These are phyloP conservation scores for Microcebus griseorufus DNA, from an alignment of 2,113 vertebrate genomes.

Conservation along the genomic window DNA sequence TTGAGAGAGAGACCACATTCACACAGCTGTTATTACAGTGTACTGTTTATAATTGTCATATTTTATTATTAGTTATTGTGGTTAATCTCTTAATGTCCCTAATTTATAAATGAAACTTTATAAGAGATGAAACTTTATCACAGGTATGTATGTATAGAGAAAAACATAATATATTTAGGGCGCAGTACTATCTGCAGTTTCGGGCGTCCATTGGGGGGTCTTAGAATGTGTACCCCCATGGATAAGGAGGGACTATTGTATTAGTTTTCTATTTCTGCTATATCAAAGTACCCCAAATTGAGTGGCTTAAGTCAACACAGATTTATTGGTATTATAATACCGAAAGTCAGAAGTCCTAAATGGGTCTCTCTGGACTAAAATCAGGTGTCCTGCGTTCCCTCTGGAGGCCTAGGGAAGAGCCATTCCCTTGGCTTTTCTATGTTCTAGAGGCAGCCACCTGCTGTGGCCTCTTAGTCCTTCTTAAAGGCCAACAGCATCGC, in stretches of 20 bases:
- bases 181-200: neutral
- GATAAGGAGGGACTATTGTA: neutral
- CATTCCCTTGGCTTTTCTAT: neutral
- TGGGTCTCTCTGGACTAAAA: neutral
- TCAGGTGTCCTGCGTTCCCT: neutral
- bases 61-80: neutral
- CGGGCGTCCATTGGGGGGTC: neutral
- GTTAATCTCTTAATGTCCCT: neutral
- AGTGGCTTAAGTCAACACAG: neutral
- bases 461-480: neutral
- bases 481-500: neutral
- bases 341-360: neutral
- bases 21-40: neutral
- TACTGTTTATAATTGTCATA: neutral
- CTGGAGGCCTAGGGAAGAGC: neutral
- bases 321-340: neutral
- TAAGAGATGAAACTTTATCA: neutral
- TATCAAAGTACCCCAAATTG: neutral
- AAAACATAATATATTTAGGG: neutral
- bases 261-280: neutral
- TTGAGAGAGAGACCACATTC: neutral
- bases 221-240: neutral
- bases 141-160: neutral
- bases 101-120: neutral
- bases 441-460: neutral